Evolutionary conservation across 2,113 vertebrate species (phyloP).

Genomic region (Ptilorrhoa leucosticta): DNA sequence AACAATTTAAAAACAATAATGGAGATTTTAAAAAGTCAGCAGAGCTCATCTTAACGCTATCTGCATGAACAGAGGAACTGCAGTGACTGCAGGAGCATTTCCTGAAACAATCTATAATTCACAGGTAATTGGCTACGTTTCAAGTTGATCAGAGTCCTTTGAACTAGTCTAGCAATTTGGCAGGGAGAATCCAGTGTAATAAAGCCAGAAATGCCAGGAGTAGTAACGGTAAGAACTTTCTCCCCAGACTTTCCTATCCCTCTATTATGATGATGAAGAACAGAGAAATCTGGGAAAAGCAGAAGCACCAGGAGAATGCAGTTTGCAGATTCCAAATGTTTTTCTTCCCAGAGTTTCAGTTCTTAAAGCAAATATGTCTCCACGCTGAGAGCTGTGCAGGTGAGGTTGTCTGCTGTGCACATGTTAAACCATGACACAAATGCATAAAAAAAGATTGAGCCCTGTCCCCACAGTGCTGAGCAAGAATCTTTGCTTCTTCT

Average conservation of each 20-base stretch:
- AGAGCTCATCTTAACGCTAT: background rate
- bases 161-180: background rate
- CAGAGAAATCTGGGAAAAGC: background rate
- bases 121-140: background rate
- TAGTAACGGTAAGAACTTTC: background rate
- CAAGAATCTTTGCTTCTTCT: background rate
- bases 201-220: background rate
- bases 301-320: background rate
- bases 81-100: background rate
- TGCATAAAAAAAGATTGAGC: background rate
- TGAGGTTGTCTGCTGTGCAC: background rate
- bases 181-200: background rate
- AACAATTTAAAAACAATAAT: background rate
- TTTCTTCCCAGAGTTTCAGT: background rate
- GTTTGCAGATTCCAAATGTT: background rate
- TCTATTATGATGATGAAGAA: background rate
- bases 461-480: background rate
- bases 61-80: background rate
- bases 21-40: background rate
- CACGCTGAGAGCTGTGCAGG: background rate
- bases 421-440: background rate
- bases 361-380: background rate
- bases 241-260: background rate
- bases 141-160: background rate
- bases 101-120: background rate